A percentile compares a stretch with the other conserved stretches of the same genome.
Evolutionary conservation across 2,113 vertebrate genomes (phyloP).

Genomic region (Pteronura brasiliensis): DNA sequence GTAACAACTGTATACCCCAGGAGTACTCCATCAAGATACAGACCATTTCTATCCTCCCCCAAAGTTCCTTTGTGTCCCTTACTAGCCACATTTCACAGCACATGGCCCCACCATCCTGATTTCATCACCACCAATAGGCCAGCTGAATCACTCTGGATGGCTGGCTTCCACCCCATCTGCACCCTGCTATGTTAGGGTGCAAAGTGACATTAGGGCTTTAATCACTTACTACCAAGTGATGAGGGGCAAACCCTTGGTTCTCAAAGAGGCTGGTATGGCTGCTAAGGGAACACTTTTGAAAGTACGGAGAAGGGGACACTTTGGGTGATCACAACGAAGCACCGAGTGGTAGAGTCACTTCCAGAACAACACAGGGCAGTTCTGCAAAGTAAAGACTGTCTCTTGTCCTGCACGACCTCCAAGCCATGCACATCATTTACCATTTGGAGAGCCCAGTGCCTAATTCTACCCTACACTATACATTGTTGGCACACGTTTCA

Average conservation of each 20-base stretch:
- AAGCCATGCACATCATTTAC: too few species aligned
- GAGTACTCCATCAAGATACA: background rate
- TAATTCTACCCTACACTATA: background rate
- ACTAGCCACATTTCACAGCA: background rate
- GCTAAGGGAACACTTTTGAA: background rate
- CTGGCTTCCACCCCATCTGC: too few species aligned
- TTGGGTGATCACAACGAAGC: background rate
- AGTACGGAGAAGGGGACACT: background rate
- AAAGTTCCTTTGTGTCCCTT: background rate
- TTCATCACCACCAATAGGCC: background rate
- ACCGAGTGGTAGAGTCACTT: too few species aligned
- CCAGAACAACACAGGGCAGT: background rate
- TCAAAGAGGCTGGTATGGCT: fast-evolving
- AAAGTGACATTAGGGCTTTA: background rate
- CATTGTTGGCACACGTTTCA: background rate
- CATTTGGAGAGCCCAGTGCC: background rate
- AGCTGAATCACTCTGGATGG: fast-evolving
- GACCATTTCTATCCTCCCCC: background rate
- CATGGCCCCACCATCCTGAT: fast-evolving
- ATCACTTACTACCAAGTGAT: background rate
- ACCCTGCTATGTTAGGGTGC: background rate
- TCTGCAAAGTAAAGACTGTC: background rate
- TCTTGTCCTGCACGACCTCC: background rate
- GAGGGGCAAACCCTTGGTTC: background rate
- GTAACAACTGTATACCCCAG: background rate